phyloP scores from a whole-genome alignment of 2,888 invertebrate genomes.

The Drosophila algonquin region DNA sequence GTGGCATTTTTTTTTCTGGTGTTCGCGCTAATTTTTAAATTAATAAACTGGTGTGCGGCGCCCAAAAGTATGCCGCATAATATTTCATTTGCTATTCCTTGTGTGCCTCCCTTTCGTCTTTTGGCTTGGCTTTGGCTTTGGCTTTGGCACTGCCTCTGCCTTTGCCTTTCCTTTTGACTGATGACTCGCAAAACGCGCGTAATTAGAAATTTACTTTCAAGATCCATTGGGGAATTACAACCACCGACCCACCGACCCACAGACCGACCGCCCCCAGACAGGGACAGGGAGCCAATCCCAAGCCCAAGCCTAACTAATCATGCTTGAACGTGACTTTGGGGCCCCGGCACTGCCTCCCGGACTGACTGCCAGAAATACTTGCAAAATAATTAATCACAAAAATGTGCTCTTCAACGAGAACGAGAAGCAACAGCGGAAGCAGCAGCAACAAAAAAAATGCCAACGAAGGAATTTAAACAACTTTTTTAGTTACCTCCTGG shows the following conservation, averaged over 20 bases:
- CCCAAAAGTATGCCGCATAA: conserved; percentile 77
- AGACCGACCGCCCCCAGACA: no score
- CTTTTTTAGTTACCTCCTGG: conserved; percentile 76
- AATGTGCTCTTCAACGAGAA: conserved; percentile 50
- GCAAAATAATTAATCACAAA: conserved; percentile 80
- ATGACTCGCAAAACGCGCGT: conserved; percentile 79
- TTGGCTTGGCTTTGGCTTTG: neutral
- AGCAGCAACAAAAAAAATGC: conserved; percentile 37
- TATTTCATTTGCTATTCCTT: conserved; percentile 79
- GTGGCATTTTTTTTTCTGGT: conserved; percentile 47
- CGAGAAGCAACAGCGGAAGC: neutral
- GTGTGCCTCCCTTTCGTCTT: conserved; percentile 31
- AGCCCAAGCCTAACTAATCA: conserved; percentile 75
- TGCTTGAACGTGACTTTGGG: conserved; percentile 77
- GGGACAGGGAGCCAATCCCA: conserved; percentile 28
- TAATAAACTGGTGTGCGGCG: conserved; percentile 74
- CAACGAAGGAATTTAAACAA: conserved; percentile 71
- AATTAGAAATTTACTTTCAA: conserved; percentile 80
- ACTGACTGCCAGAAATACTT: conserved; percentile 59
- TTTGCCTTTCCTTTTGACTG: conserved; percentile 70
- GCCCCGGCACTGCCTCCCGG: no score
- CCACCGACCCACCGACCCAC: conserved; percentile 44
- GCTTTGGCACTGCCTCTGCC: conserved; percentile 14
- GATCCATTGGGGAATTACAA: conserved; percentile 78
- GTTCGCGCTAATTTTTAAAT: conserved; percentile 75